Conservation (phyloP, 2,888 invertebrate genomes). For the Stratiomys singularior region DNA sequence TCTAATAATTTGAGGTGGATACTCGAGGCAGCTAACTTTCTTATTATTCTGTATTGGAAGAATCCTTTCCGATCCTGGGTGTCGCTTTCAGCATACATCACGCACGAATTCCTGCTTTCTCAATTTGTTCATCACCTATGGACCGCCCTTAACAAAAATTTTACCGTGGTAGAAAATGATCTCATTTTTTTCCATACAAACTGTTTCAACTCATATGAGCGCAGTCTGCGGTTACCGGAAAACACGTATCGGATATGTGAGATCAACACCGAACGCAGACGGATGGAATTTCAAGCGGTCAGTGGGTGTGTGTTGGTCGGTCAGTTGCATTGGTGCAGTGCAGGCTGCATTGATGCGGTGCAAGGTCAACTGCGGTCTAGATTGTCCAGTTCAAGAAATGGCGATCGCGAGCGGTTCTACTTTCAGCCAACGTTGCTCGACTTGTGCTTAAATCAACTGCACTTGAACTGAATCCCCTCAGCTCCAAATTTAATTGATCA, state of each 20-base stretch:
- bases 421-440: conserved; percentile 13
- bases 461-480: conserved; percentile 40
- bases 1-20: no score
- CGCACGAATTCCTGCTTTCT: no score
- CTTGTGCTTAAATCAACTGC: conserved; percentile 30
- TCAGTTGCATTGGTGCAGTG: not conserved
- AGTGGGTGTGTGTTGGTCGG: not conserved
- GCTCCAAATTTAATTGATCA: conserved; percentile 17
- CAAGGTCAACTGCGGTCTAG: conserved; percentile 32
- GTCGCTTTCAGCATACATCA: no score
- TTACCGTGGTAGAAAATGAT: no score
- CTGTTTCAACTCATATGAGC: not conserved
- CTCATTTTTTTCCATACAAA: not conserved
- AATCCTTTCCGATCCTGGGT: no score
- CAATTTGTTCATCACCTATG: no score
- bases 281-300: conserved; percentile 5
- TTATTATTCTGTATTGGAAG: no score
- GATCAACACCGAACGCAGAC: not conserved
- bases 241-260: conserved; percentile 24
- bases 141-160: no score
- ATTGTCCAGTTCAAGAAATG: conserved; percentile 9
- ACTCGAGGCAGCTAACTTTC: no score
- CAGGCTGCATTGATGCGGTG: not conserved
- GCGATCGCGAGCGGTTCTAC: conserved; percentile 1
- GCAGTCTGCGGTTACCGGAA: not conserved